phyloP scores from a whole-genome alignment of 2,888 invertebrate genomes.

The Aporophyla nigra region DNA sequence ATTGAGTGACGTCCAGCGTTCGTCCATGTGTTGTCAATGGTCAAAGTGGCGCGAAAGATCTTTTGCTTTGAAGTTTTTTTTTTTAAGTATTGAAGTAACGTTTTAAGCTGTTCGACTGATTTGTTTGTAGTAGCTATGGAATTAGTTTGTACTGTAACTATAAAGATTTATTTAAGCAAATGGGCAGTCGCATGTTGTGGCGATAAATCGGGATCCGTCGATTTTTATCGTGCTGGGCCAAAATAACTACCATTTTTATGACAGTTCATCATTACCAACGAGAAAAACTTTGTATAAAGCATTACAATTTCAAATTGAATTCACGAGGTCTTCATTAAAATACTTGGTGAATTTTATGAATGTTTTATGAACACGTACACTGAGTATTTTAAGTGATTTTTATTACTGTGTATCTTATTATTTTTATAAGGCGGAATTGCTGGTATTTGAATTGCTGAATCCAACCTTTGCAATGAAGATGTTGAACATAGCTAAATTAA shows the following conservation, averaged over 20 bases:
- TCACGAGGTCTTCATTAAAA: slow-evolving; percentile 43
- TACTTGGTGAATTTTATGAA: slow-evolving; percentile 32
- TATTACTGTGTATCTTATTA: slow-evolving; percentile 8
- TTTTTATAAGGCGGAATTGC: slow-evolving; percentile 10
- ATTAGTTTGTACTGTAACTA: not conserved
- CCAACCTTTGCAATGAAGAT: slow-evolving; percentile 8
- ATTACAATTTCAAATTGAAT: not conserved
- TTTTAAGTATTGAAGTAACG: not conserved
- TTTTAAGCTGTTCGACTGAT: not conserved
- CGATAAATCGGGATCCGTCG: not conserved
- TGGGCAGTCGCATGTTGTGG: not conserved
- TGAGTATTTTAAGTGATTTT: slow-evolving; percentile 23
- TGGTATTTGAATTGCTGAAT: slow-evolving; percentile 17
- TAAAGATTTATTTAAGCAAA: not conserved
- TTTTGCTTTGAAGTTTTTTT: not conserved
- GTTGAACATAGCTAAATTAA: not conserved
- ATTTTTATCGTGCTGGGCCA: not conserved
- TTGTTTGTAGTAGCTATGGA: not conserved
- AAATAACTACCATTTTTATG: not conserved
- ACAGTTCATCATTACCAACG: not conserved
- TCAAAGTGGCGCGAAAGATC: slow-evolving; percentile 39
- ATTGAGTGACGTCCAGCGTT: slow-evolving; percentile 35
- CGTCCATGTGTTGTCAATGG: slow-evolving; percentile 37
- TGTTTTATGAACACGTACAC: slow-evolving; percentile 39
- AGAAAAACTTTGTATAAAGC: not conserved